Evolutionary conservation across 1,140 invertebrate genomes (phyloP), one percentile per base, ranked within the genome.

Genomic region (Camponotus pennsylvanicus): DNA sequence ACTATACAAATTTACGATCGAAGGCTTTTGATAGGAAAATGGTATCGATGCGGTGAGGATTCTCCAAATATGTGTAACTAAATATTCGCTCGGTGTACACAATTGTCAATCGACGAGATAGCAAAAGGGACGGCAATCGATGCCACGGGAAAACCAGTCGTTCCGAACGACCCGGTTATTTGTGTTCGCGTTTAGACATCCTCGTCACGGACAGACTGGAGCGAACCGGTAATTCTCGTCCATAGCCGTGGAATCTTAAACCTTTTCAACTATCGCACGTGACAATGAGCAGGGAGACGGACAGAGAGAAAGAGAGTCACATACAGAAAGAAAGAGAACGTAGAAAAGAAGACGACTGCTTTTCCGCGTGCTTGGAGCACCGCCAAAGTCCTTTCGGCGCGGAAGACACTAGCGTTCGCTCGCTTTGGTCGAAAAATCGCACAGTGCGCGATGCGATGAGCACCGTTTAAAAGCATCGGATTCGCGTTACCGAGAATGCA

Each of bases 391-490:
- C 59, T 45, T 55, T 63, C 49, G 61, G 21, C 18, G 57, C 61
- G 82, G 40, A 55, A 67, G 83, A 85, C 45, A 69, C 37, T 66
- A 49, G 70, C 66, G 21, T 59, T 15, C 59, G 70, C 15, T 52
- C 49, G 52, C 66, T 15, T 21, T 63, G 59, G 63, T 37, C 63
- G 32, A 55, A 52, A 52, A 40, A 40, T 73, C 70, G 70, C 27
- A n/a, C 27, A 71, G 0, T 4, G 45, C 15, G 8, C 84, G 9
- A 64, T 40, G 21, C 84, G 64, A 32, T 55, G 37, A 79, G 55
- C 84, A 52, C 42, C 55, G 77, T 86, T 86, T 86, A 80, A 86
- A 86, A 86, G 84, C 84, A 85, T 77, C 70, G 83, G 49, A 77
- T 85, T 85, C 75, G 76, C 83, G 37, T 77, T 77, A 67, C 55